Percentiles rank a stretch among this genome's conserved stretches.
Evolutionary conservation across 2,888 invertebrate species (phyloP).

Genomic region (Spilosoma lubricipeda): DNA sequence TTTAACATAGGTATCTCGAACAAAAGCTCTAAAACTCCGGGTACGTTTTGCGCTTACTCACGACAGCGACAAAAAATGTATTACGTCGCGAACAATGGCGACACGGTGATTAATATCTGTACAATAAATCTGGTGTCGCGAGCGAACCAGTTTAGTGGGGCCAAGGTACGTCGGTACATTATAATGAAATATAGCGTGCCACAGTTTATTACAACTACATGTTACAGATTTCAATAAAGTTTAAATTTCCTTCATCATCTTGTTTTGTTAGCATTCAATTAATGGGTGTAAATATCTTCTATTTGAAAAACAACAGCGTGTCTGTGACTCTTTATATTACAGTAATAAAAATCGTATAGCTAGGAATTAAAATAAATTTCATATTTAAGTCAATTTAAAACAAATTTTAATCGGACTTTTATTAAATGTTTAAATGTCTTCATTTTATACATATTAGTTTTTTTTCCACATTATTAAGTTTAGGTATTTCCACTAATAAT

Average conservation of each 20-base stretch:
- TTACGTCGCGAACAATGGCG: conserved; percentile 72
- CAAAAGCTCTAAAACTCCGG: conserved; percentile 73
- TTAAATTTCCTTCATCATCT: neutral
- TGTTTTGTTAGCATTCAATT: neutral
- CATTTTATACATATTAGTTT: neutral
- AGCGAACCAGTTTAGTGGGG: conserved; percentile 24
- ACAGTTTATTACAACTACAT: conserved; percentile 15
- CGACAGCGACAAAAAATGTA: conserved; percentile 62
- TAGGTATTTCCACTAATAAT: neutral
- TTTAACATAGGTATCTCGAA: conserved; percentile 78
- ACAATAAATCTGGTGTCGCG: conserved; percentile 55
- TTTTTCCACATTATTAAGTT: neutral
- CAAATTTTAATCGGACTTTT: neutral
- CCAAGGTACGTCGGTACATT: conserved; percentile 10
- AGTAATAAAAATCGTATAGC: neutral
- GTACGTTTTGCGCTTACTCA: conserved; percentile 79
- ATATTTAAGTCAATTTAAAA: neutral
- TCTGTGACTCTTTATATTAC: neutral
- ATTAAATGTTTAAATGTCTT: neutral
- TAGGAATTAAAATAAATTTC: neutral
- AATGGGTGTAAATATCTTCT: neutral
- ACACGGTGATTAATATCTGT: conserved; percentile 77
- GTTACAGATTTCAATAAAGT: conserved; percentile 8
- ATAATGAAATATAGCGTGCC: conserved; percentile 11
- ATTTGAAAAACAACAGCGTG: neutral